phyloP scores from a whole-genome alignment of 2,797 vertebrate genomes.

The Rhynchonycteris naso region DNA sequence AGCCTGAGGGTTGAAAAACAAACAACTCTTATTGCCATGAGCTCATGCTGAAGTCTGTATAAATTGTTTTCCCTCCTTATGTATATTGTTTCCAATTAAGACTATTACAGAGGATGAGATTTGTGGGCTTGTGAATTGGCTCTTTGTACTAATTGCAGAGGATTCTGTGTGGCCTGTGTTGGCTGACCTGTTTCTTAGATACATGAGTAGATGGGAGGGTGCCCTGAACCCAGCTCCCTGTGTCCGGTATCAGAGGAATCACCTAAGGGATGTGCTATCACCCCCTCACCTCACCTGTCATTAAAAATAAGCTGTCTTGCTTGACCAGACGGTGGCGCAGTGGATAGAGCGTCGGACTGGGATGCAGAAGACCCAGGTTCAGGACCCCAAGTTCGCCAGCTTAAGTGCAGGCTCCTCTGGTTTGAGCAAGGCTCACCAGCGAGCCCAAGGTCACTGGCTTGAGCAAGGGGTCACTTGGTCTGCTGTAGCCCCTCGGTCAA shows the following conservation, averaged over 20 bases:
- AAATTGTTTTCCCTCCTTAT: conserved; percentile 38
- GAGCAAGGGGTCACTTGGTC: too few species aligned
- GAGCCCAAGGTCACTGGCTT: too few species aligned
- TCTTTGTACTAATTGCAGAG: conserved; percentile 59
- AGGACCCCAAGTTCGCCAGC: too few species aligned
- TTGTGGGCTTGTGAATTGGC: conserved; percentile 36
- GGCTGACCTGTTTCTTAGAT: conserved; percentile 26
- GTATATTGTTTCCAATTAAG: conserved; percentile 60
- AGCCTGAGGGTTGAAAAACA: conserved; percentile 47
- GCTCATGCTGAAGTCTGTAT: conserved; percentile 15
- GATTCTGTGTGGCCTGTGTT: background rate
- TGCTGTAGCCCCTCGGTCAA: too few species aligned
- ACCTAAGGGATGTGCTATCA: background rate
- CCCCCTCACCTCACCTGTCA: background rate
- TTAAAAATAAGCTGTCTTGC: background rate
- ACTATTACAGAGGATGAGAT: conserved; percentile 48
- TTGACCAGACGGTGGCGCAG: too few species aligned
- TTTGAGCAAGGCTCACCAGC: too few species aligned
- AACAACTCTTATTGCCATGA: conserved; percentile 53
- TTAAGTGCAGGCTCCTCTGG: too few species aligned
- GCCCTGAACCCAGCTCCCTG: accelerated
- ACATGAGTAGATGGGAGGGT: background rate
- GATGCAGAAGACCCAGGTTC: too few species aligned
- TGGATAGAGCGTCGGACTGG: too few species aligned
- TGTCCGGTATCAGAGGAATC: background rate